Base-by-base conservation (phyloP, 2,888 invertebrate genomes). In the Caenorhabditis doughertyi region DNA sequence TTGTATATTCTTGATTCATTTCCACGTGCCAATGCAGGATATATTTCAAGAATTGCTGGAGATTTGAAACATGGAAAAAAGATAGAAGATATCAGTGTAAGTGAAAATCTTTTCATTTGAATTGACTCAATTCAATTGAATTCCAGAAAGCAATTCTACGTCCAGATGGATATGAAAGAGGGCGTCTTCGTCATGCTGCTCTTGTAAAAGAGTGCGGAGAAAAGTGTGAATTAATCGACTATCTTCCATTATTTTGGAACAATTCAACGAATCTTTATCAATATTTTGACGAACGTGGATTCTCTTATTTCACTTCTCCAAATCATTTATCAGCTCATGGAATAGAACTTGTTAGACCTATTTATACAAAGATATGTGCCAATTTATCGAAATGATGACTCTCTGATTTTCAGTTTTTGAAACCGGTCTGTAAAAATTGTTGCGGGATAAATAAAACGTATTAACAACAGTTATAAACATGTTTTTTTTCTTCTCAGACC, bases 221-320 rank as follows among this genome's bases (percentile, higher is more conserved):
- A 8, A 81, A 81, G 25, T 81, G 81, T 44, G 74, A 81, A 44
- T n/a, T 81, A 11, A 81, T 81, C 23, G 81, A 81, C n/a, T 81
- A 81, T 47, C 23, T 49, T 25, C 73, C 67, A 3, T 29, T 62
- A 23, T 70, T 81, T 39, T 70, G 60, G 47, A 73, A 73, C 29
- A 62, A 53, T 16, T 25, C 73, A 2, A 62, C 74, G 3, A 23
- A 51, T 4, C 47, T 53, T 21, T 55, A 51, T 32, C 68, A 68
- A 39, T 81, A 62, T 47, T 81, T 68, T 25, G 80, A 81, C 27
- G 11, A 53, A 13, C 27, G 29, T 8, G 80, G 80, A 55, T 60
- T 81, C 47, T 56, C 64, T 9, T 81, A 74, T 47, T 74, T 68
- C 51, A 73, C 74, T 16, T 23, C 51, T n/a, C 27, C 60, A 3